phyloP scores from a whole-genome alignment of 2,797 vertebrate species.

The Apogon hyalosoma region DNA sequence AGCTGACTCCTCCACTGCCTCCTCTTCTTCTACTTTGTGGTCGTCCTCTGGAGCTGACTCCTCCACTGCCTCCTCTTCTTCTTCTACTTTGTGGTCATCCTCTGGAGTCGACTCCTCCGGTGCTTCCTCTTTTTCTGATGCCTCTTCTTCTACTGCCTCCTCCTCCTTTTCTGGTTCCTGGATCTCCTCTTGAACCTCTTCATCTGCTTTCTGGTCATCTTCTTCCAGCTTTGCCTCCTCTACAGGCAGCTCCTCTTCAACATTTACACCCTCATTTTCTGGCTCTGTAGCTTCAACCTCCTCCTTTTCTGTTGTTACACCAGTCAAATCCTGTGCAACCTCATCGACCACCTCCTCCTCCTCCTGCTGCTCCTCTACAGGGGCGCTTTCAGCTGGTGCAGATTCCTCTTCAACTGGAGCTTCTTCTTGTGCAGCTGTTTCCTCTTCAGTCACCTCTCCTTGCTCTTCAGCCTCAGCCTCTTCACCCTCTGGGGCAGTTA shows the following conservation, averaged over 20 bases:
- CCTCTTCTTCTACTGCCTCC: background rate
- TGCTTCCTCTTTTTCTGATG: slow-evolving; percentile 17
- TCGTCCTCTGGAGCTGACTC: slow-evolving; percentile 5
- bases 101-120: too few species aligned
- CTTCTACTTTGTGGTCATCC: slow-evolving; percentile 8
- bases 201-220: background rate
- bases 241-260: background rate
- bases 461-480: slow-evolving; percentile 6
- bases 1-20: slow-evolving; percentile 1
- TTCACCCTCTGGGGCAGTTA: background rate
- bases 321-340: slow-evolving; percentile 13
- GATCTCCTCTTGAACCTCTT: slow-evolving; percentile 4
- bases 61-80: slow-evolving; percentile 17
- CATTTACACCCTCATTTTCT: background rate
- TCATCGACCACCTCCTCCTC: slow-evolving; percentile 46
- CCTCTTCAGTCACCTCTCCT: slow-evolving; percentile 12
- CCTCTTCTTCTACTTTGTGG: slow-evolving; percentile 6
- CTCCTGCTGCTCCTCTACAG: too few species aligned
- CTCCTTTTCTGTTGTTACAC: slow-evolving; percentile 27
- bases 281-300: slow-evolving; percentile 4
- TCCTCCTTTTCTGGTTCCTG: background rate
- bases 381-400: slow-evolving; percentile 29
- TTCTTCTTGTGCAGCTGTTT: slow-evolving; percentile 30
- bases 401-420: slow-evolving; percentile 45
- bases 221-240: background rate